A percentile compares a stretch with the other conserved stretches of the same genome.
Conservation (phyloP, 2,888 invertebrate genomes). For the Anodontia alba region DNA sequence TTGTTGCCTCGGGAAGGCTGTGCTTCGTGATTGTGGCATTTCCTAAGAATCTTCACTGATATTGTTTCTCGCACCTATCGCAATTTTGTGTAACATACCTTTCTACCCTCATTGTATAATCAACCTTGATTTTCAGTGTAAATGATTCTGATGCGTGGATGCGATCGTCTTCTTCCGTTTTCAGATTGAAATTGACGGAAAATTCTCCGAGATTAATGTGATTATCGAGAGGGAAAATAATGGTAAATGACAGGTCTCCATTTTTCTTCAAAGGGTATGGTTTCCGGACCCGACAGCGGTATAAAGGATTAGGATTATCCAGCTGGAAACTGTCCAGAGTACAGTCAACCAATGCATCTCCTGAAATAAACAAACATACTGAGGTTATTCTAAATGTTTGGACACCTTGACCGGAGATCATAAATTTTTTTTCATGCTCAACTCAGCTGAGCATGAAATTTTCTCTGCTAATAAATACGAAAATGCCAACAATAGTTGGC, state of each 20-base stretch:
- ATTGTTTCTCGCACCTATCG: no score
- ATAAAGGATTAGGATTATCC: slow-evolving; percentile 15
- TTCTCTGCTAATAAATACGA: no score
- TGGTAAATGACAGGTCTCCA: slow-evolving; percentile 45
- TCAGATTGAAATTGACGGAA: slow-evolving; percentile 44
- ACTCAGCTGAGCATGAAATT: no score
- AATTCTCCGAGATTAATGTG: slow-evolving; percentile 42
- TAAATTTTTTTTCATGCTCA: no score
- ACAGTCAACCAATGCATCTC: slow-evolving; percentile 50
- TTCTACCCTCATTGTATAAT: slow-evolving; percentile 48
- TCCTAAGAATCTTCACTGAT: no score
- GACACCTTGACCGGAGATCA: no score
- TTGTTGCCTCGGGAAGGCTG: no score
- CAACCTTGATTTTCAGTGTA: slow-evolving; percentile 41
- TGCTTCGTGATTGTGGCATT: no score
- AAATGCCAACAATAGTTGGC: no score
- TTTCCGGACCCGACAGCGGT: slow-evolving; percentile 46
- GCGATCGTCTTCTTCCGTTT: slow-evolving; percentile 40
- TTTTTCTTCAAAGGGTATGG: slow-evolving; percentile 51
- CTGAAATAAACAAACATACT: slow-evolving; percentile 24
- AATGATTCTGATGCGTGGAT: slow-evolving; percentile 26
- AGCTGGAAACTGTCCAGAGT: slow-evolving; percentile 19
- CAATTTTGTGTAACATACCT: no score
- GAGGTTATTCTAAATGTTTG: no score
- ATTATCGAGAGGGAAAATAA: slow-evolving; percentile 49